These are phyloP conservation scores for Eupithecia inturbata DNA, from an alignment of 2,888 invertebrate species.

Conservation along the genomic window DNA sequence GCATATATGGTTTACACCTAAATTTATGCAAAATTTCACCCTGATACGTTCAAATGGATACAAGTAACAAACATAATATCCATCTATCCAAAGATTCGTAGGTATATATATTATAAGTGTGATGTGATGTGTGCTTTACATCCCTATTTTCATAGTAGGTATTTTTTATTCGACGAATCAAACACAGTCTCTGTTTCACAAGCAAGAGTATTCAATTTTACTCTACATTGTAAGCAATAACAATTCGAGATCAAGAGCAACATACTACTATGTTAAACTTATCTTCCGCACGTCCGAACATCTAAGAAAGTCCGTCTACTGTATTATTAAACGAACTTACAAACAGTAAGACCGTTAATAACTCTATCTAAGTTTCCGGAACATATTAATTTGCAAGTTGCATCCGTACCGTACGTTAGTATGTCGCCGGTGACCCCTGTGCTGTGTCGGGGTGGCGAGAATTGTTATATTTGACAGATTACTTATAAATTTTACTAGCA, in stretches of 20 bases:
- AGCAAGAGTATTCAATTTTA: not conserved
- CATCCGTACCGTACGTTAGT: conserved; percentile 40
- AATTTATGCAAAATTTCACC: no score
- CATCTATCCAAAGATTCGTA: no score
- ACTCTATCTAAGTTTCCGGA: conserved; percentile 39
- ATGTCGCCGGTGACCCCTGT: conserved; percentile 43
- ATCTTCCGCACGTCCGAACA: not conserved
- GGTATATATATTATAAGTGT: no score
- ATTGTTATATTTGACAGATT: conserved; percentile 27
- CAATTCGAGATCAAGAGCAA: not conserved
- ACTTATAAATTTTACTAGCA: not conserved
- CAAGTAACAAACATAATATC: no score
- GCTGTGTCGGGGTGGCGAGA: conserved; percentile 12
- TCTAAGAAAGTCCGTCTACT: conserved; percentile 25
- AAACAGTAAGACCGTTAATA: conserved; percentile 39
- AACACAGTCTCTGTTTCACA: not conserved
- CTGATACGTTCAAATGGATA: no score
- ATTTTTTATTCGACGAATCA: no score
- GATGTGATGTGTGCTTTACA: no score
- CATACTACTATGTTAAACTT: not conserved
- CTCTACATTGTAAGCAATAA: not conserved
- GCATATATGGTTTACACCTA: no score
- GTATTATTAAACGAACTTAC: conserved; percentile 40
- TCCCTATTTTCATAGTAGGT: no score
- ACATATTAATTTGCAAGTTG: conserved; percentile 47